These are phyloP conservation scores for Sepioteuthis lessoniana DNA, from an alignment of 2,888 invertebrate genomes.

Conservation along the genomic window DNA sequence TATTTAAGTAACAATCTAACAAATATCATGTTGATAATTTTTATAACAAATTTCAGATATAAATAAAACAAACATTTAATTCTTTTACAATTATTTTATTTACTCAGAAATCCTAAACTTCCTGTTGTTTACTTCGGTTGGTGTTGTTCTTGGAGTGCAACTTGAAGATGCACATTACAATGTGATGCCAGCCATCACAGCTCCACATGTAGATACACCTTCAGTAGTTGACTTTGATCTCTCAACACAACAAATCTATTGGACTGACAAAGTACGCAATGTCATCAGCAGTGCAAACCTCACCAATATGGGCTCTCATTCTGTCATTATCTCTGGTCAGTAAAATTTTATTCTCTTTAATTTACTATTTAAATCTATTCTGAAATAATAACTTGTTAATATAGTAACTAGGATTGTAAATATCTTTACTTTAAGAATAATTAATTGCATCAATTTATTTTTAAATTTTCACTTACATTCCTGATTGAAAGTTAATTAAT, in stretches of 20 bases:
- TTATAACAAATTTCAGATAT: neutral
- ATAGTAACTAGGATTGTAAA: neutral
- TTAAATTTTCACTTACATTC: neutral
- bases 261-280: constrained; percentile 82
- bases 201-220: constrained; percentile 83
- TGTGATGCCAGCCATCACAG: constrained; percentile 87
- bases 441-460: neutral
- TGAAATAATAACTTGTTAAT: neutral
- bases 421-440: neutral
- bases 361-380: neutral
- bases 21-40: neutral
- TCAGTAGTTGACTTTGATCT: constrained; percentile 83
- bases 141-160: constrained; percentile 86
- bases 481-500: too few relatives aligned
- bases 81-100: constrained; percentile 40
- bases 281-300: constrained; percentile 83
- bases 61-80: neutral
- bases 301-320: constrained; percentile 82
- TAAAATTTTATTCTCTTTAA: neutral
- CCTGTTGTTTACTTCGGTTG: constrained; percentile 81
- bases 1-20: too few relatives aligned
- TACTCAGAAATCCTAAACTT: constrained; percentile 84
- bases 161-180: constrained; percentile 84
- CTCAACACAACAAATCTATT: constrained; percentile 82
- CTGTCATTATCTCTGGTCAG: constrained; percentile 83